phyloP scores from a whole-genome alignment of 2,888 invertebrate genomes.

The Diadromus collaris region DNA sequence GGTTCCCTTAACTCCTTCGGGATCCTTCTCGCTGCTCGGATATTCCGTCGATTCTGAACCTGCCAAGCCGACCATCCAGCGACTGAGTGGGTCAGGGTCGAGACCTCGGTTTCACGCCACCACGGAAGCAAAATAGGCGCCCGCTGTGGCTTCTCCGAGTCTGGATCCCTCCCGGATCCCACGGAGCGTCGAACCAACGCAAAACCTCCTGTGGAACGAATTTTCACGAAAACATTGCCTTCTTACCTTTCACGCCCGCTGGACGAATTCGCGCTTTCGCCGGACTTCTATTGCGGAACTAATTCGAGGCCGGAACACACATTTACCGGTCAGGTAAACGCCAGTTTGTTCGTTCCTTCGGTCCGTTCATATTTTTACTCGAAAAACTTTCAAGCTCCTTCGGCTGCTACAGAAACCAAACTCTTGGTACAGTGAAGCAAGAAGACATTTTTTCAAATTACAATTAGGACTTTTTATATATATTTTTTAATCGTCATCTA shows the following conservation, averaged over 20 bases:
- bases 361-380: not conserved
- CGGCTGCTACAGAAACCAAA: not conserved
- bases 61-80: constrained; percentile 48
- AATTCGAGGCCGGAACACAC: constrained; percentile 62
- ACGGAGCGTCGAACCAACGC: constrained; percentile 10
- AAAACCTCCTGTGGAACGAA: constrained; percentile 58
- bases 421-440: not conserved
- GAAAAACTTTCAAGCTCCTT: not conserved
- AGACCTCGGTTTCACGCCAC: constrained; percentile 61
- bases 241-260: constrained; percentile 26
- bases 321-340: constrained; percentile 54
- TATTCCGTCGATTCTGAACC: constrained; percentile 21
- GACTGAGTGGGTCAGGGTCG: constrained; percentile 68
- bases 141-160: constrained; percentile 47
- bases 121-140: constrained; percentile 56
- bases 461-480: no score
- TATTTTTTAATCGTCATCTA: no score
- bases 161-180: constrained; percentile 9
- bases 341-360: constrained; percentile 9
- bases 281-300: constrained; percentile 56
- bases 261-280: constrained; percentile 48
- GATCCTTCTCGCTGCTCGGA: constrained; percentile 24
- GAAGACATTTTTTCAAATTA: not conserved
- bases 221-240: constrained; percentile 59
- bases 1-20: constrained; percentile 40